These are phyloP conservation scores for Rhagonycha lutea DNA, from an alignment of 2,888 invertebrate genomes.

Conservation along the genomic window DNA sequence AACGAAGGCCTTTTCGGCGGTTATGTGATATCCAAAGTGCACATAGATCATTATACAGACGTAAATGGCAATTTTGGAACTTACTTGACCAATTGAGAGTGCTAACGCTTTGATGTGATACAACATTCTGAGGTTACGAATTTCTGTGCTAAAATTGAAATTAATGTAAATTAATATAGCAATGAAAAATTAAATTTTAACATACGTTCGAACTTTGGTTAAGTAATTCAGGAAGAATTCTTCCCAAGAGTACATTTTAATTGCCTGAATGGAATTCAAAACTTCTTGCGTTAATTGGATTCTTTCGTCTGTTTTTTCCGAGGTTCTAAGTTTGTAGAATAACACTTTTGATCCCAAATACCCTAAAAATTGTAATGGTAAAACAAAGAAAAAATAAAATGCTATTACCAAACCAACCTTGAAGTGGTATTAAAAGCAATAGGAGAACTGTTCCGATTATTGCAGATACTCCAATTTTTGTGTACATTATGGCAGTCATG, in stretches of 20 bases:
- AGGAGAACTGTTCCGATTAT: neutral
- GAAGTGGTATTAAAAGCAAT: neutral
- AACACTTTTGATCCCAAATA: neutral
- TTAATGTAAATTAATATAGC: neutral
- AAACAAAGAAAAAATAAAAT: neutral
- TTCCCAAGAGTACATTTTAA: neutral
- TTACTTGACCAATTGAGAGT: slow-evolving; percentile 44
- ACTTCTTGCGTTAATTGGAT: neutral
- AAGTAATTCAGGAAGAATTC: neutral
- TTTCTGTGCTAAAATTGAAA: slow-evolving; percentile 62
- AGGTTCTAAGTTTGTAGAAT: neutral
- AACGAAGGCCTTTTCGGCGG: slow-evolving; percentile 84
- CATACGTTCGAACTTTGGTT: neutral
- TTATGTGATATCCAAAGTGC: slow-evolving; percentile 70
- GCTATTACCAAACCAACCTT: neutral
- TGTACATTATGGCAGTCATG: slow-evolving; percentile 70
- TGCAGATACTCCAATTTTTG: slow-evolving; percentile 56
- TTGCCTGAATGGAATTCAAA: neutral
- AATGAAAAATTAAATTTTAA: neutral
- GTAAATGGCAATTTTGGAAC: slow-evolving; percentile 47
- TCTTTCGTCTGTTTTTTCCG: neutral
- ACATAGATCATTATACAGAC: slow-evolving; percentile 61
- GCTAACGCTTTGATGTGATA: slow-evolving; percentile 45
- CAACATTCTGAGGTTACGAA: slow-evolving; percentile 58
- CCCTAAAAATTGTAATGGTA: neutral